Base-by-base conservation (phyloP, 37 sponge, comb jelly and placozoan species). In the Cladorhizidae sp. region DNA sequence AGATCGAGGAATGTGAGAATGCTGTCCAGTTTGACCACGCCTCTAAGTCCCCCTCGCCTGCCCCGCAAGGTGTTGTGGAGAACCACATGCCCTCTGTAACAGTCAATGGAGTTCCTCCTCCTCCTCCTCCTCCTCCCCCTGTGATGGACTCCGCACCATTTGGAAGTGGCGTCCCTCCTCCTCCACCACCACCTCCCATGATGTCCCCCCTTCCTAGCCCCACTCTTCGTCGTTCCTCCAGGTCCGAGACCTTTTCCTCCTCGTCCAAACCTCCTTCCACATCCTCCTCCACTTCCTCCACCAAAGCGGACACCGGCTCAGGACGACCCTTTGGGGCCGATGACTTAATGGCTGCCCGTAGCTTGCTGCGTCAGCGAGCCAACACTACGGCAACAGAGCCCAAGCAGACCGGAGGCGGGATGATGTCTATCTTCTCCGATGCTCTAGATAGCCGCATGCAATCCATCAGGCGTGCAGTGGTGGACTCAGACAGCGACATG, bases 311-410 rank as follows among this genome's bases (percentile, higher is more conserved):
- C 35, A 31, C 33, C 18, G 29, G 37, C 43, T 32, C 56, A 11
- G 84, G 77, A 35, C 69, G 84, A 36, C 84, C 84, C 15, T 83
- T 83, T 49, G 25, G 43, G 35, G 76, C 76, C 6, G 52, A 67
- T 67, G 84, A 83, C 58, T 41, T 83, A 1, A 8, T 12, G 15
- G 32, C 33, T 21, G 77, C 68, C 15, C 75, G 62, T 29, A 67
- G 39, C 21, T 37, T 83, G 40, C 70, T 83, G 7, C 58, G 62
- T 36, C 43, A 52, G 58, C 50, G 64, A 54, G 56, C 36, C 14
- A 42, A 63, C 7, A 11, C 36, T 23, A 8, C 70, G 6, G 67
- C 35, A 26, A 42, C 7, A 57, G 64, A 35, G 14, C 28, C 23
- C 6, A 65, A 28, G 3, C 26, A 50, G 36, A 68, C 41, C 15